These are phyloP conservation scores for Heliconius aoede DNA, from an alignment of 2,888 invertebrate genomes.

Conservation along the genomic window DNA sequence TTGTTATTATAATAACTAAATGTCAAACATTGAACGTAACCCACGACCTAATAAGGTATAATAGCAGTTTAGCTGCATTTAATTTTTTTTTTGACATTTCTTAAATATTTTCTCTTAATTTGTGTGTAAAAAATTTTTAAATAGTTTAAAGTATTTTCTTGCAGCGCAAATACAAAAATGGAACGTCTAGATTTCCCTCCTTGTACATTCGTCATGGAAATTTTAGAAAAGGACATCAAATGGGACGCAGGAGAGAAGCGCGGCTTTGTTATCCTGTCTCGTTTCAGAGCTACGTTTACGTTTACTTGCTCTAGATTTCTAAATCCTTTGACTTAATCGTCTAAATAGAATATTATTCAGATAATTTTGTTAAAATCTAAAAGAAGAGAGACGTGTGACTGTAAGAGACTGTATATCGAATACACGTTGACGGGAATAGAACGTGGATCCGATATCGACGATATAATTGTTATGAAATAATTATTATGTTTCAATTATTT, in stretches of 20 bases:
- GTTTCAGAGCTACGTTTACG: slow-evolving; percentile 15
- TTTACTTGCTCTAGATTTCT: slow-evolving; percentile 25
- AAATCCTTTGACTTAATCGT: slow-evolving; percentile 24
- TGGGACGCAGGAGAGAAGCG: slow-evolving; percentile 19
- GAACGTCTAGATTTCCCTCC: slow-evolving; percentile 2
- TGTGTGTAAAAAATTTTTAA: neutral
- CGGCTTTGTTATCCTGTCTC: slow-evolving; percentile 12
- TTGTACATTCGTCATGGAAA: slow-evolving; percentile 21
- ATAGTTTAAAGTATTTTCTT: neutral
- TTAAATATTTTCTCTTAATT: too few relatives aligned
- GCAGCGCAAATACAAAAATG: slow-evolving; percentile 6
- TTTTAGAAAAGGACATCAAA: slow-evolving; percentile 31
- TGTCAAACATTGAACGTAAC: too few relatives aligned
- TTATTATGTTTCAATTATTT: too few relatives aligned
- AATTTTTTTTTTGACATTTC: too few relatives aligned
- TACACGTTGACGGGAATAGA: too few relatives aligned
- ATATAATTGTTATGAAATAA: too few relatives aligned
- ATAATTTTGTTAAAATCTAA: neutral
- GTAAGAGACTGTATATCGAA: too few relatives aligned
- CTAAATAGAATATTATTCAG: neutral
- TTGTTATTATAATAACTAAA: too few relatives aligned
- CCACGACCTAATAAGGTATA: too few relatives aligned
- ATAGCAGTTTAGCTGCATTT: too few relatives aligned
- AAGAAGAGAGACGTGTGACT: neutral
- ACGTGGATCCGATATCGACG: too few relatives aligned